Evolutionary conservation across 64 coral and sea anemone species (phyloP), one percentile per base, ranked within the genome.

Genomic region (Dendrophyllia cribrosa): DNA sequence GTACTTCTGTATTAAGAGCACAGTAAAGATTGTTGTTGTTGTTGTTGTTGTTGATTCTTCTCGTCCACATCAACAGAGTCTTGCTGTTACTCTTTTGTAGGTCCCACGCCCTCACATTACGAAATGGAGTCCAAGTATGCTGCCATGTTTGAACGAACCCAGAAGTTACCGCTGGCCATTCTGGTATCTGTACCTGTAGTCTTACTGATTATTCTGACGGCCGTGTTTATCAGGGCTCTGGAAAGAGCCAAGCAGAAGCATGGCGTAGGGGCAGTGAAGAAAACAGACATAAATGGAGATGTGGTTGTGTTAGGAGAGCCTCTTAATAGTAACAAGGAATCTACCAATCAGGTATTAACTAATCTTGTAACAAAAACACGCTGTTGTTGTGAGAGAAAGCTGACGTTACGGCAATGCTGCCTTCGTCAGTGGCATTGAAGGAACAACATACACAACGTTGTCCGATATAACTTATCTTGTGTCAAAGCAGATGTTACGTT

Each of bases 141-240:
- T 17, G 19, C 21, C 14, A 7, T 19, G 43, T 61, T 21, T 73
- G 66, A 11, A 48, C 21, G 60, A 3, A 49, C 55, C 2, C 67
- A 72, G 13, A 61, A 85, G 13, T 43, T 92, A n/a, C 90, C 90
- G 3, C 9, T 92, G 5, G 81, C 81, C 47, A 48, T 92, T 24
- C 55, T 92, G 45, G 66, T 92, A 13, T 69, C 80, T 20, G n/a
- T 92, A 15, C 90, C 90, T 9, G 81, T 58, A 51, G 71, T 53
- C 14, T 3, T 92, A 0, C 64, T 92, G 13, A 19, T 92, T 49
- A 24, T 92, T 17, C 43, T 83, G 5, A 63, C 43, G 4, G 77
- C 90, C 43, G 69, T 77, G 55, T 66, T 92, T 51, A 24, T 92
- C 58, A 47, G 81, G 25, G 79, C 90, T 0, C 81, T 86, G 0